Percentiles rank a stretch among this genome's conserved stretches.
phyloP scores from a whole-genome alignment of 2,888 invertebrate species.

The Drosophila conformis region DNA sequence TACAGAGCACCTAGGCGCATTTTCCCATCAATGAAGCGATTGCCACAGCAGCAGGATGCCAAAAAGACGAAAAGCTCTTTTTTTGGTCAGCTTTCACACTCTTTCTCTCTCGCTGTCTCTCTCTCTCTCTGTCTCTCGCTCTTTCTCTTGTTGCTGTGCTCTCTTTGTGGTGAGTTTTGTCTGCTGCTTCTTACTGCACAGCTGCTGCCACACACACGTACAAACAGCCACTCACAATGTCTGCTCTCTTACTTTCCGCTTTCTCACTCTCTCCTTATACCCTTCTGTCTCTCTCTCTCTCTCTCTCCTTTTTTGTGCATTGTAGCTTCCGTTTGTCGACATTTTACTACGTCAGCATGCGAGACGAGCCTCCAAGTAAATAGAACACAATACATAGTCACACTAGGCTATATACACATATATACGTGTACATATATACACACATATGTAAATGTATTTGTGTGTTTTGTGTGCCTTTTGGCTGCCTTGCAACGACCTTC shows the following conservation, averaged over 20 bases:
- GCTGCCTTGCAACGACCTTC: constrained; percentile 48
- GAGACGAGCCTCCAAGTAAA: constrained; percentile 80
- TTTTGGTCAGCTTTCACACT: constrained; percentile 5
- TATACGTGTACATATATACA: not conserved
- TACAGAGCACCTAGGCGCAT: constrained; percentile 10
- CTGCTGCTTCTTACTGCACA: constrained; percentile 71
- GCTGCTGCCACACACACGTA: constrained; percentile 59
- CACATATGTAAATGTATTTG: constrained; percentile 6
- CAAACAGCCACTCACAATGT: constrained; percentile 30
- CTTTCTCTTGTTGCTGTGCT: constrained; percentile 9
- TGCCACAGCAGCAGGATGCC: constrained; percentile 61
- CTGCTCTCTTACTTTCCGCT: constrained; percentile 10
- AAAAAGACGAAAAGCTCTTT: constrained; percentile 32
- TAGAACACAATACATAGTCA: constrained; percentile 51
- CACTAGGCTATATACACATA: not conserved
- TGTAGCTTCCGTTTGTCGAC: constrained; percentile 49
- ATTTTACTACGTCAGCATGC: constrained; percentile 75
- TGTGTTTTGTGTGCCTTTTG: constrained; percentile 21
- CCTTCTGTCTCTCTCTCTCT: constrained; percentile 10
- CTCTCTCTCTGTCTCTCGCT: constrained; percentile 5
- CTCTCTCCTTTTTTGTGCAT: constrained; percentile 10
- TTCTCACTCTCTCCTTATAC: constrained; percentile 3
- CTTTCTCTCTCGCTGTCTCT: constrained; percentile 15
- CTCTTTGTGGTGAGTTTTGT: constrained; percentile 63
- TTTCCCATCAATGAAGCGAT: constrained; percentile 66